phyloP scores from a whole-genome alignment of 2,797 vertebrate species.

The Emys orbicularis region DNA sequence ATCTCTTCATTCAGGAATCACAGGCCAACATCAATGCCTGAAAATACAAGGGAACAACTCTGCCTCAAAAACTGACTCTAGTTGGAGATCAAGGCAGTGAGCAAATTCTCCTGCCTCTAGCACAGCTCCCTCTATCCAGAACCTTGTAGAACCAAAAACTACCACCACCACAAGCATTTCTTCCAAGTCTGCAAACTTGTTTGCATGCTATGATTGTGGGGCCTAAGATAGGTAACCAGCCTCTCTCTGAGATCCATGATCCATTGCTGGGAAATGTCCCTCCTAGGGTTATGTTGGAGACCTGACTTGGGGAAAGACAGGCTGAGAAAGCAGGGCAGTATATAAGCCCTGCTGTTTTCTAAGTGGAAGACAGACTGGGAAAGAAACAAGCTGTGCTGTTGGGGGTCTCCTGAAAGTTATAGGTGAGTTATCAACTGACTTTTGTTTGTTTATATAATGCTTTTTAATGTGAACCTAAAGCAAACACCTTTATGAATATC shows the following conservation, averaged over 20 bases:
- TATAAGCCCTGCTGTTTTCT: background rate
- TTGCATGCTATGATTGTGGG: background rate
- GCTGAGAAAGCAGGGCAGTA: background rate
- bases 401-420: background rate
- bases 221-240: background rate
- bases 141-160: background rate
- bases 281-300: background rate
- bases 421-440: background rate
- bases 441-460: background rate
- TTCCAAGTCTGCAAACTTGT: too few species aligned
- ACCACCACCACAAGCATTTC: too few species aligned
- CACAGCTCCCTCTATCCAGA: background rate
- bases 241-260: background rate
- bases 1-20: background rate
- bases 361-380: background rate
- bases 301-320: background rate
- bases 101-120: background rate
- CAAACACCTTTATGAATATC: background rate
- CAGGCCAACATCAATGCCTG: background rate
- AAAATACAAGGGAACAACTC: background rate
- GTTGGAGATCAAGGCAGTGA: background rate
- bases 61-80: background rate
- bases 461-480: background rate
- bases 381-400: background rate
- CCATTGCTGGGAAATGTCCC: background rate